Evolutionary conservation across 2,797 vertebrate species (phyloP).

Genomic region (Heliangelus exortis): DNA sequence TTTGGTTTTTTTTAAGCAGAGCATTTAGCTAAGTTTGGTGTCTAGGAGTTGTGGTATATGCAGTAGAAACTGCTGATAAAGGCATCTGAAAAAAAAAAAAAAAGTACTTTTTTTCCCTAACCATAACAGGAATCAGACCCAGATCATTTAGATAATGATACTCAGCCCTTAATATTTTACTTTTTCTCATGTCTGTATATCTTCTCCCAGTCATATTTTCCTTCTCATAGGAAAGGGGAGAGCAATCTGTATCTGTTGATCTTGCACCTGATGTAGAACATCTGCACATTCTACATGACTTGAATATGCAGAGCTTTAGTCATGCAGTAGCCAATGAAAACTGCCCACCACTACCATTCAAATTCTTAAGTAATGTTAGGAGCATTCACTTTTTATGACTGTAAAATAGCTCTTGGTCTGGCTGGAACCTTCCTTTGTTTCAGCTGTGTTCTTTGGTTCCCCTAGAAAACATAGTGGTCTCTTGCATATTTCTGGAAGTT

Average conservation of each 20-base stretch:
- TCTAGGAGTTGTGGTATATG: not conserved
- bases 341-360: not conserved
- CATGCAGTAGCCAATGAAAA: not conserved
- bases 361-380: not conserved
- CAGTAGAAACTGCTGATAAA: not conserved
- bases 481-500: not conserved
- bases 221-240: not conserved
- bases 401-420: not conserved
- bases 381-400: not conserved
- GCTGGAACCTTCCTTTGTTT: not conserved
- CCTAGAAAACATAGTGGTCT: not conserved
- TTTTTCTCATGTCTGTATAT: not conserved
- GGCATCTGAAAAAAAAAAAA: rapidly evolving
- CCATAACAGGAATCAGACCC: not conserved
- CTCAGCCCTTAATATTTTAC: not conserved
- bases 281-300: not conserved
- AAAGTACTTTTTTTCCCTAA: not conserved
- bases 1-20: not conserved
- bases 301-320: not conserved
- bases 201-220: not conserved
- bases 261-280: no score
- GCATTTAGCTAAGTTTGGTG: not conserved
- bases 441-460: not conserved
- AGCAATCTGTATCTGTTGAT: no score
- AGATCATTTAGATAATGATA: not conserved